These are phyloP conservation scores for Falco concolor DNA, from an alignment of 2,797 vertebrate genomes.

Conservation along the genomic window DNA sequence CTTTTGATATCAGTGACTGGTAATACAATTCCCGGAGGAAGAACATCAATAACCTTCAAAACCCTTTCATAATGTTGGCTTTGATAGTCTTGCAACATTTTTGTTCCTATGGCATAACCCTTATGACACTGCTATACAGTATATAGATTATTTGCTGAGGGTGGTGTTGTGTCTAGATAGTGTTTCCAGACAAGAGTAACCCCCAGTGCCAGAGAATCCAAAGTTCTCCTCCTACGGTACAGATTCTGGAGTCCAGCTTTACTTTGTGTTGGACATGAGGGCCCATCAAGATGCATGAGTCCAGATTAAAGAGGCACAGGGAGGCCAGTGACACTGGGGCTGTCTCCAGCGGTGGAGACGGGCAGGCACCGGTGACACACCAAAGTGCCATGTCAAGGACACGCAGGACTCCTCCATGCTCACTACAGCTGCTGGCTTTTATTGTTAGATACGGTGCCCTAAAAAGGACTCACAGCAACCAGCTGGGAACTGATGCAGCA, in stretches of 20 bases:
- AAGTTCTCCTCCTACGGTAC: not conserved
- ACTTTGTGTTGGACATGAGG: not conserved
- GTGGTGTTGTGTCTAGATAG: not conserved
- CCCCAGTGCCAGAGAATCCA: not conserved
- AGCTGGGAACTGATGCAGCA: not conserved
- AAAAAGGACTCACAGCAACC: not conserved
- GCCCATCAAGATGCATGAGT: not conserved
- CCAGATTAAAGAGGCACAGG: not conserved
- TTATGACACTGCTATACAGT: not conserved
- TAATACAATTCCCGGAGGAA: conserved; percentile 53
- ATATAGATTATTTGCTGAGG: conserved; percentile 7
- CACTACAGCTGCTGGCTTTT: not conserved
- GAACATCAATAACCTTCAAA: conserved; percentile 55
- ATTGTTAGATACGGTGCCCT: not conserved
- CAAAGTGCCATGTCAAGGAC: not conserved
- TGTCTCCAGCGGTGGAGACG: not conserved
- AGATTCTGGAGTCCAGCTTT: not conserved
- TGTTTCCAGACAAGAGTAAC: not conserved
- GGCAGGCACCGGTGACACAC: not conserved
- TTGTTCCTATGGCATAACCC: not conserved
- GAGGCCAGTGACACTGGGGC: fast-evolving
- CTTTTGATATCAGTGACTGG: conserved; percentile 59
- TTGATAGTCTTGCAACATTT: conserved; percentile 38
- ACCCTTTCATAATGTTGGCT: conserved; percentile 58
- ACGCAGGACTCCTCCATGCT: not conserved